Base-by-base conservation (phyloP, 2,113 vertebrate genomes). In the Trichomycterus rosablanca region DNA sequence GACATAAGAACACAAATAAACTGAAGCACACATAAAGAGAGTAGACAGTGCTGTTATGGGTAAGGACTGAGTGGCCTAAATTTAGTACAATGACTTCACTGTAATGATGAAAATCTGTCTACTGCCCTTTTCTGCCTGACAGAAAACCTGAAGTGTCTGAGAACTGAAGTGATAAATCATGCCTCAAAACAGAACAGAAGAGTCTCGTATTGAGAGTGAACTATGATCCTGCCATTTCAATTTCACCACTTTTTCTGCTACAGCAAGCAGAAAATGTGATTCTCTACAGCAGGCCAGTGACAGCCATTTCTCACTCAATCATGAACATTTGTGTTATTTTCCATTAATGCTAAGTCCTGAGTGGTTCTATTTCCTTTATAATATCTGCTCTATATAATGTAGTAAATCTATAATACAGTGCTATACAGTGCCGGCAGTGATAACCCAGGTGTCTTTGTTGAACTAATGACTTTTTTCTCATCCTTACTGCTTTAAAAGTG, bases 211-310 rank as follows among this genome's bases (percentile, higher is more conserved):
- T 24, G 37, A 23, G n/a, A n/a, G n/a, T n/a, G n/a, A n/a, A n/a
- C n/a, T n/a, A n/a, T n/a, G 39, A 16, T 20, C 4, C 9, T 22
- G 45, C 46, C 28, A 54, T 59, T 71, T 66, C 39, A 49, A 50
- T 50, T 46, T 2, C 11, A 23, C 23, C 56, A 22, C 51, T 57
- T 61, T 66, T 71, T 71, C 69, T 71, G 63, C 63, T 45, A 67
- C 51, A 40, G 48, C 51, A 52, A 66, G 51, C 56, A 35, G 44
- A 67, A 66, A 67, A 62, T 46, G 19, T 34, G 51, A 22, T 18
- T 12, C 42, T 64, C 53, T 22, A 24, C 42, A 18, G 50, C 30
- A 44, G 42, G 40, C 50, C 16, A 26, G n/a, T 32, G 11, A 9
- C 4, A 7, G 30, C 23, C 35, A 5, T n/a, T 30, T 12, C 46